phyloP scores from a whole-genome alignment of 2,797 vertebrate genomes.

The Falco concolor region DNA sequence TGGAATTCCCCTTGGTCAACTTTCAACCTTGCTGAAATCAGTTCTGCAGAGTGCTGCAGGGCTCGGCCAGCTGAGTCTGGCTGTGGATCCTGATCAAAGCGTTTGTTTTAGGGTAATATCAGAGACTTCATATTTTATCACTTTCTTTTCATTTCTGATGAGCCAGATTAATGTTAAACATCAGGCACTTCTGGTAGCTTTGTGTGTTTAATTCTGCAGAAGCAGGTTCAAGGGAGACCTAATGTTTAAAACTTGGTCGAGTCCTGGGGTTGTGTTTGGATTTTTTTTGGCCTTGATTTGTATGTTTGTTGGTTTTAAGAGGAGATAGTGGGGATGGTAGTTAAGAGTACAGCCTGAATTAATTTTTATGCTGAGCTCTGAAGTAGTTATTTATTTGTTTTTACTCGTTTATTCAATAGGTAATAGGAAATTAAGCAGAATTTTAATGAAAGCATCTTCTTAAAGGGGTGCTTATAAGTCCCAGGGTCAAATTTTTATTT shows the following conservation, averaged over 20 bases:
- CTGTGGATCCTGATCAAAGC: neutral
- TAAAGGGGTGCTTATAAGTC: neutral
- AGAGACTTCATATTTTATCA: neutral
- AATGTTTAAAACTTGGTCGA: neutral
- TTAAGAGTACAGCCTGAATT: neutral
- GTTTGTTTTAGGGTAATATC: neutral
- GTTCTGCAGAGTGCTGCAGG: neutral
- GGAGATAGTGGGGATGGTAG: neutral
- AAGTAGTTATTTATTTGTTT: neutral
- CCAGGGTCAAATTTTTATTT: neutral
- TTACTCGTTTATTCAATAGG: neutral
- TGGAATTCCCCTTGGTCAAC: neutral
- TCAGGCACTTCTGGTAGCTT: neutral
- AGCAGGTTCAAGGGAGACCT: neutral
- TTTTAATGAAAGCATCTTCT: neutral
- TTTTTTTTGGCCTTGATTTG: neutral
- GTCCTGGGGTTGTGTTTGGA: neutral
- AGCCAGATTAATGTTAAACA: neutral
- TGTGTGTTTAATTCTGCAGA: neutral
- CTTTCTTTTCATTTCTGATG: neutral
- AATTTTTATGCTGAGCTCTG: neutral
- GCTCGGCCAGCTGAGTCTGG: neutral
- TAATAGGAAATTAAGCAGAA: neutral
- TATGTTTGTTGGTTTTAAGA: neutral
- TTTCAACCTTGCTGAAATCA: neutral